Conservation (phyloP, 2,797 vertebrate species). For the Smutsia gigantea region DNA sequence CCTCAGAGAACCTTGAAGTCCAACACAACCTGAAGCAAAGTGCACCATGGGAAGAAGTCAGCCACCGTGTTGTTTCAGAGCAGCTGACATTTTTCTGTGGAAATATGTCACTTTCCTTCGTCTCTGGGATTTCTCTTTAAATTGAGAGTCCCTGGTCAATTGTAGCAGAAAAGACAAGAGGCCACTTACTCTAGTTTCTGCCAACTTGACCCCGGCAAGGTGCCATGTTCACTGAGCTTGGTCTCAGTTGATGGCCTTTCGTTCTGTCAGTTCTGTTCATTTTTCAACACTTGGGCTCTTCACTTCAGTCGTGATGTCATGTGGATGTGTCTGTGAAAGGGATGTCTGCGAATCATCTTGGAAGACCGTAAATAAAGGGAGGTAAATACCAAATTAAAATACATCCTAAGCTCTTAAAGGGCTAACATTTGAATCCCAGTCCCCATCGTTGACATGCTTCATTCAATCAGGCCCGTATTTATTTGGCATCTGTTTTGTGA, state of each 20-base stretch:
- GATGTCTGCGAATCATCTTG: neutral
- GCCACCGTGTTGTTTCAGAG: neutral
- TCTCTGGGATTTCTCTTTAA: neutral
- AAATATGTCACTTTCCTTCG: neutral
- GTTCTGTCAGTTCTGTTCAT: neutral
- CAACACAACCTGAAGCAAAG: neutral
- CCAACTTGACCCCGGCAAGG: neutral
- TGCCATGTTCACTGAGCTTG: neutral
- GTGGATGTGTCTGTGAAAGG: neutral
- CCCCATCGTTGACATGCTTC: neutral
- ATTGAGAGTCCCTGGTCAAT: neutral
- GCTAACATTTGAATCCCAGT: constrained; percentile 8
- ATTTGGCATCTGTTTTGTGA: neutral
- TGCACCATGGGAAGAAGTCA: neutral
- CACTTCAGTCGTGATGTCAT: neutral
- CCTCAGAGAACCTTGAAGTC: neutral
- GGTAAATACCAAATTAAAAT: constrained; percentile 57
- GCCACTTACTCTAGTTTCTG: neutral
- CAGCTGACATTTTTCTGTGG: neutral
- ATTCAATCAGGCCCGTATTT: neutral
- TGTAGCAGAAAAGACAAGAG: neutral
- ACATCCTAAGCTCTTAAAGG: neutral
- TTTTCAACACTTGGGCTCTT: neutral
- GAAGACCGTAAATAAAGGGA: neutral
- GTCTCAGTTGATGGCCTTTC: neutral